phyloP scores from a whole-genome alignment of 2,797 vertebrate species.

The Cuniculus paca region DNA sequence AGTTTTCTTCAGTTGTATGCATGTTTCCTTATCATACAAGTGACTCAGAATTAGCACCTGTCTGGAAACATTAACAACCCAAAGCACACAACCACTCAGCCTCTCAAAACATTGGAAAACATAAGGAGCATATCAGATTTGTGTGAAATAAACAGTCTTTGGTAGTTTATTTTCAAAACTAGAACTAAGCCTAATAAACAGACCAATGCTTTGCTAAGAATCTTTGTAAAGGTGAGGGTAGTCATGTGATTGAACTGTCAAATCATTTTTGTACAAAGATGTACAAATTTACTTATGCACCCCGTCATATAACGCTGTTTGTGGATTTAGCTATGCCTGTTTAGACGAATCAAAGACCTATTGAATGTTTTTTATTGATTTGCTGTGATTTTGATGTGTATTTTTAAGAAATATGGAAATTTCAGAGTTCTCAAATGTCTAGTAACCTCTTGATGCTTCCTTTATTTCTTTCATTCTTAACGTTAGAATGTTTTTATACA shows the following conservation, averaged over 20 bases:
- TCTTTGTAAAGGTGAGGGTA: neutral
- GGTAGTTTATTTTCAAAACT: neutral
- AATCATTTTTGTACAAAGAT: neutral
- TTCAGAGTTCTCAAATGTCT: neutral
- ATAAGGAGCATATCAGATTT: neutral
- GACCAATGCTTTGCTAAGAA: neutral
- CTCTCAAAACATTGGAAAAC: neutral
- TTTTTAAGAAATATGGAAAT: neutral
- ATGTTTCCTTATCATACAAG: neutral
- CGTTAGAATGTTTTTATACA: neutral
- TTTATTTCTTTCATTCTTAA: constrained; percentile 13
- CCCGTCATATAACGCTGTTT: neutral
- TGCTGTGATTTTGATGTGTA: neutral
- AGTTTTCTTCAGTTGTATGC: neutral
- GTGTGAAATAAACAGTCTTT: neutral
- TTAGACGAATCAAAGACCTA: neutral
- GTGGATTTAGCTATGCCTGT: neutral
- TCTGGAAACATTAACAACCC: neutral
- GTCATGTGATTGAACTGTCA: neutral
- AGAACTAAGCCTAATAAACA: neutral
- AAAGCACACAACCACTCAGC: neutral
- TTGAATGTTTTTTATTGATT: neutral
- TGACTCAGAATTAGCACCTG: neutral
- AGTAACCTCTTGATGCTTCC: neutral
- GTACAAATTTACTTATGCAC: neutral